phyloP scores from a whole-genome alignment of 2,797 vertebrate species.

The Chaenodraco wilsoni region DNA sequence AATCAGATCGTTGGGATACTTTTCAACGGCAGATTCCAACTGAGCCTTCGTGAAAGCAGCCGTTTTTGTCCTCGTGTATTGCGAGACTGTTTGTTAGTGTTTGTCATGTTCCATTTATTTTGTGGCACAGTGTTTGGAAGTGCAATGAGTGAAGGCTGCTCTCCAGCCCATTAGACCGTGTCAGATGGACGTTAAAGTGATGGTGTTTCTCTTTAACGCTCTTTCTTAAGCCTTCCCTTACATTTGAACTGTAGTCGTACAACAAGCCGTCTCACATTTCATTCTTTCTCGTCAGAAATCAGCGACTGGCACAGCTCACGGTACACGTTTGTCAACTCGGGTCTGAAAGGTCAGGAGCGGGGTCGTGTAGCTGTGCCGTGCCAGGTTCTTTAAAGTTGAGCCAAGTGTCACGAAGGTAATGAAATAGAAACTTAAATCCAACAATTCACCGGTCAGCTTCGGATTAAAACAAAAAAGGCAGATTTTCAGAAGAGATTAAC shows the following conservation, averaged over 20 bases:
- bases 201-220: neutral
- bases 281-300: constrained; percentile 28
- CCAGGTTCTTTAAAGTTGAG: constrained; percentile 50
- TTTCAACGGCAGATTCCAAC: constrained; percentile 19
- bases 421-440: constrained; percentile 37
- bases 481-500: constrained; percentile 10
- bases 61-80: constrained; percentile 36
- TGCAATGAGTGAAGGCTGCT: constrained; percentile 22
- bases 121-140: constrained; percentile 36
- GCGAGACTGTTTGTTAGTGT: constrained; percentile 47
- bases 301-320: constrained; percentile 25
- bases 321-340: constrained; percentile 16
- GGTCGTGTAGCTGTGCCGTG: constrained; percentile 42
- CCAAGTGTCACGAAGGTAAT: constrained; percentile 17
- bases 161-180: constrained; percentile 23
- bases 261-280: constrained; percentile 35
- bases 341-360: constrained; percentile 36
- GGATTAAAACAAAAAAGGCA: neutral
- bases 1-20: constrained; percentile 32
- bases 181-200: constrained; percentile 25
- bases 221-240: neutral
- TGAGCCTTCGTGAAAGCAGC: constrained; percentile 12
- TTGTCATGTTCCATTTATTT: constrained; percentile 55
- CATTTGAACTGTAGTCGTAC: constrained; percentile 2
- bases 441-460: constrained; percentile 14